A percentile compares a stretch with the other conserved stretches of the same genome.
phyloP scores from a whole-genome alignment of 1,140 invertebrate species.

The Aradophagus sp. region DNA sequence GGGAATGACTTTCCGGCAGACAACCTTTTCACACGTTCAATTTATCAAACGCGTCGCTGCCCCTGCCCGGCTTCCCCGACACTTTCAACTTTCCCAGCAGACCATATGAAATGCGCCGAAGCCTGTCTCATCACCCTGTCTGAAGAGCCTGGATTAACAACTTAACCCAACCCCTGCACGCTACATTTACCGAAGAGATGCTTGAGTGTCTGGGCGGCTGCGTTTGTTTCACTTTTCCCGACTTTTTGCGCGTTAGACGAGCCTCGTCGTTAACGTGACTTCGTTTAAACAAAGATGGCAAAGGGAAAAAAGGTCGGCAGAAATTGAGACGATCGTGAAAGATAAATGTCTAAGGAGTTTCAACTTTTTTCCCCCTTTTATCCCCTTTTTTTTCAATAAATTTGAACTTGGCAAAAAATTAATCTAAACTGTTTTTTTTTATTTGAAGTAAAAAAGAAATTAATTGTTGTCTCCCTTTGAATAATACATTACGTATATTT shows the following conservation, averaged over 20 bases:
- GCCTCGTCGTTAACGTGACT: conserved; percentile 29
- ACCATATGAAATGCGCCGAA: conserved; percentile 54
- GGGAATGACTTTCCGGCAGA: too few species aligned
- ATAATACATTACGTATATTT: too few species aligned
- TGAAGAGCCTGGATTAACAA: conserved; percentile 58
- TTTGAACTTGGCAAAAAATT: too few species aligned
- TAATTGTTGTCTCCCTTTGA: too few species aligned
- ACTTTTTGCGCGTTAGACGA: conserved; percentile 32
- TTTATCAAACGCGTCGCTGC: conserved; percentile 38
- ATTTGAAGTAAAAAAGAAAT: too few species aligned
- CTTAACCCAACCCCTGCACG: conserved; percentile 49
- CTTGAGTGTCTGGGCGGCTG: conserved; percentile 47
- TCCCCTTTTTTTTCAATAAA: too few species aligned
- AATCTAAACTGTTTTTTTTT: too few species aligned
- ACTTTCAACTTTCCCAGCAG: conserved; percentile 52
- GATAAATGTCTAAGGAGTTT: neutral
- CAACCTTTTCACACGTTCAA: conserved; percentile 34
- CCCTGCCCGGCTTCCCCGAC: conserved; percentile 23
- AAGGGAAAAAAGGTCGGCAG: too few species aligned
- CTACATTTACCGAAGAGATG: conserved; percentile 47
- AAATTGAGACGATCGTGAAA: neutral
- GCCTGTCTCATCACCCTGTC: conserved; percentile 60
- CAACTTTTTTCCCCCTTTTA: too few species aligned
- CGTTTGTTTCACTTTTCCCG: conserved; percentile 48
- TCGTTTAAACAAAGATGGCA: conserved; percentile 3